A percentile compares a stretch with the other conserved stretches of the same genome.
phyloP scores from a whole-genome alignment of 2,797 vertebrate genomes.

The Halcyon smyrnensis region DNA sequence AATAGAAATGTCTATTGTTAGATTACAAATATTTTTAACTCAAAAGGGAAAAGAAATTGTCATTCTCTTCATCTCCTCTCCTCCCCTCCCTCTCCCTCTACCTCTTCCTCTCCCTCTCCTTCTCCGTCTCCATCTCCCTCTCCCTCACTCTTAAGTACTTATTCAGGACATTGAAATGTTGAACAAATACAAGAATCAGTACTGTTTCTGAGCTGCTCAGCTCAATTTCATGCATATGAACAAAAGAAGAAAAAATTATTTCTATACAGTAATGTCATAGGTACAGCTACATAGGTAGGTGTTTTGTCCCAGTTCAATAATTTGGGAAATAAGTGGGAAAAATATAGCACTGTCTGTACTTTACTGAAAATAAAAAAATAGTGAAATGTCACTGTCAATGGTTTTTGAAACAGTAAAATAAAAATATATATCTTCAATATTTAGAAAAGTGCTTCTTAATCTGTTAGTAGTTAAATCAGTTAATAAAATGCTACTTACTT shows the following conservation, averaged over 20 bases:
- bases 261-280: neutral
- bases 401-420: neutral
- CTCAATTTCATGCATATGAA: neutral
- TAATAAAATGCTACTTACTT: neutral
- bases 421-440: neutral
- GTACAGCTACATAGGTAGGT: neutral
- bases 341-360: neutral
- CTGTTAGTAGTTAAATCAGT: neutral
- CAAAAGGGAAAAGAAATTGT: neutral
- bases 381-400: neutral
- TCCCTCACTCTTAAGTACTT: too few species aligned
- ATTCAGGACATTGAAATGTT: neutral
- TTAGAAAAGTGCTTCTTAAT: neutral
- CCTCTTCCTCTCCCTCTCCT: too few species aligned
- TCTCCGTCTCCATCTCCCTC: too few species aligned
- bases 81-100: neutral
- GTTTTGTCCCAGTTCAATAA: neutral
- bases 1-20: neutral
- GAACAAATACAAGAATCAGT: neutral
- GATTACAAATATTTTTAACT: neutral
- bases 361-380: neutral
- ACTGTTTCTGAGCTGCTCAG: neutral
- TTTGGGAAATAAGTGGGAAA: neutral
- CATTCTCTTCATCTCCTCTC: neutral
- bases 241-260: neutral